Evolutionary conservation across 2,113 vertebrate genomes (phyloP).

Genomic region (Rhabdomys dilectus): DNA sequence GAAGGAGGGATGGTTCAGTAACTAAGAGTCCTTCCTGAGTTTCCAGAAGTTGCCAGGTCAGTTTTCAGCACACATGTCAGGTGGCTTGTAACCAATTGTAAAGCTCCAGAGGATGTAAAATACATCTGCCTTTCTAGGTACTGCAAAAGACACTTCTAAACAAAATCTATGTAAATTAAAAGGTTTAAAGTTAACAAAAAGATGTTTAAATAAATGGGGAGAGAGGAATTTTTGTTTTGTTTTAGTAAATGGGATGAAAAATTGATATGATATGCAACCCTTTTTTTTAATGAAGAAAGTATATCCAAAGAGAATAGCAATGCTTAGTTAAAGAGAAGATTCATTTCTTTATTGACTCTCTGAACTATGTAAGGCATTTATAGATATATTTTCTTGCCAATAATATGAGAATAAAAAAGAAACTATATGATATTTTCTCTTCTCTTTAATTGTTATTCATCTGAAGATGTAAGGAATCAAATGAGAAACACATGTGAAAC

Average conservation of each 20-base stretch:
- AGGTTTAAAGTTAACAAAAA: background rate
- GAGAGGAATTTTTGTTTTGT: too few species aligned
- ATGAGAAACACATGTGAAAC: background rate
- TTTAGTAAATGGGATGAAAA: background rate
- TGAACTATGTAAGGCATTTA: background rate
- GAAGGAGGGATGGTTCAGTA: background rate
- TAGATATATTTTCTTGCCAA: background rate
- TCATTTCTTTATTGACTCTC: too few species aligned
- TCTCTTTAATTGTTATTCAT: background rate
- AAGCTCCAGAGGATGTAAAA: background rate
- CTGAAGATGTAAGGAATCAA: background rate
- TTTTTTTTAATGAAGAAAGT: background rate
- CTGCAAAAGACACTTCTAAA: background rate
- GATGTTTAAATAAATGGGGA: background rate
- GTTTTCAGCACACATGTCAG: background rate
- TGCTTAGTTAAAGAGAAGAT: background rate
- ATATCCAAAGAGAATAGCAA: background rate
- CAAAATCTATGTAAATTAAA: background rate
- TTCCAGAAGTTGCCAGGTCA: background rate
- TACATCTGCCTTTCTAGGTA: background rate
- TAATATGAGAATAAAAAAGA: background rate
- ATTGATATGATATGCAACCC: background rate
- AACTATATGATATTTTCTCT: background rate
- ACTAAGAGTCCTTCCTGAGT: background rate
- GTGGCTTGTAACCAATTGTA: background rate